These are phyloP conservation scores for Oligia latruncula DNA, from an alignment of 2,888 invertebrate genomes.

Conservation along the genomic window DNA sequence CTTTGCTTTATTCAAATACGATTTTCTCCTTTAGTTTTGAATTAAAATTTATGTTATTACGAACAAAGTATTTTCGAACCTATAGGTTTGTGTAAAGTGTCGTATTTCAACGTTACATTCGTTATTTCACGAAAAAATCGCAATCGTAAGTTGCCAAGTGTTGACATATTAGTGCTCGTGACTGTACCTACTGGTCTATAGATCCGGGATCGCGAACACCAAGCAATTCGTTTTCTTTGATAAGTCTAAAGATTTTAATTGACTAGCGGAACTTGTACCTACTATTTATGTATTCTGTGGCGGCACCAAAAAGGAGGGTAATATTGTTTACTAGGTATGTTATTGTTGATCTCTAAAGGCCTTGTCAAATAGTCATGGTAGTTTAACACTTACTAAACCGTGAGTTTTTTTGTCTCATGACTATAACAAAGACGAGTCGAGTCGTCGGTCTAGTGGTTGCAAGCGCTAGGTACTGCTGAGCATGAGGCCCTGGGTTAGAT, in stretches of 20 bases:
- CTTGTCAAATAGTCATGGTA: slow-evolving; percentile 6
- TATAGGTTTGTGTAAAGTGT: too few species aligned
- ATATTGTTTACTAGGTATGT: not conserved
- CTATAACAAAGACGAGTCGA: not conserved
- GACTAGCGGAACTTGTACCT: not conserved
- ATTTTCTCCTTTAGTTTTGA: too few species aligned
- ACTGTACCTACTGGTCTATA: not conserved
- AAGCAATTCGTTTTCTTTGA: not conserved
- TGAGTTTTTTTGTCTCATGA: not conserved
- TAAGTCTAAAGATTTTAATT: not conserved
- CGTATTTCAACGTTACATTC: too few species aligned
- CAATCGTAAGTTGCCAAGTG: too few species aligned
- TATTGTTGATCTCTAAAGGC: not conserved
- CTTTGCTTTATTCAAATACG: too few species aligned
- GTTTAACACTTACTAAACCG: slow-evolving; percentile 1
- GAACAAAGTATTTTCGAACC: too few species aligned
- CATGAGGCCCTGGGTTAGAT: not conserved
- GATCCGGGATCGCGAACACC: not conserved
- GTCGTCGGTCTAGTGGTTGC: not conserved
- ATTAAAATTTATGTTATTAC: too few species aligned
- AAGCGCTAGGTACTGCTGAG: not conserved
- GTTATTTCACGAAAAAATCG: too few species aligned
- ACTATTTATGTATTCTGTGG: not conserved
- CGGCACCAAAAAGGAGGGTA: not conserved
- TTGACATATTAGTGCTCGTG: too few species aligned